phyloP scores from a whole-genome alignment of 2,113 vertebrate species.

The Globicephala melas region DNA sequence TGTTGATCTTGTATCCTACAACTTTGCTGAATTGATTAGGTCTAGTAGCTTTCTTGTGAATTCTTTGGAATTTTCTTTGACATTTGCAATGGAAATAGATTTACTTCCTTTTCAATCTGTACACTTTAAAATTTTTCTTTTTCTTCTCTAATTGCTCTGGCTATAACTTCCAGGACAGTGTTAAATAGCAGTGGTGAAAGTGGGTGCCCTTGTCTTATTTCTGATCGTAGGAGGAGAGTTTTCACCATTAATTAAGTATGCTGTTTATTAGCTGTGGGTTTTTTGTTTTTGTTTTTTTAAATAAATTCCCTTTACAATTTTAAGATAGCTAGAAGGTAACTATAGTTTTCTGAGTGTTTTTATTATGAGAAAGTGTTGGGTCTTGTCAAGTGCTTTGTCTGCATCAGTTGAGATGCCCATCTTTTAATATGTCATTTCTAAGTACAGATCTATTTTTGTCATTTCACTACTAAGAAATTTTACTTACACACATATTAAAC shows the following conservation, averaged over 20 bases:
- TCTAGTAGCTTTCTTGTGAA: not conserved
- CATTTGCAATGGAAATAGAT: not conserved
- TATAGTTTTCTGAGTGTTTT: not conserved
- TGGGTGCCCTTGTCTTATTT: not conserved
- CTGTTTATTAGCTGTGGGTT: not conserved
- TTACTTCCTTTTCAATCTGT: not conserved
- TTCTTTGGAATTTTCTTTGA: not conserved
- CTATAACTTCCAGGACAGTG: not conserved
- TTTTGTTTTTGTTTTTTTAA: not conserved
- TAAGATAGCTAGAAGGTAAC: not conserved
- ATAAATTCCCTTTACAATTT: not conserved
- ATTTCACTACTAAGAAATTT: not conserved
- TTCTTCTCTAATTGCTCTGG: not conserved
- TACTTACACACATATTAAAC: not conserved
- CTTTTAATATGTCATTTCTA: not conserved
- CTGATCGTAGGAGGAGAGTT: not conserved
- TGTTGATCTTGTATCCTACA: not conserved
- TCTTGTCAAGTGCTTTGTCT: slow-evolving; percentile 5
- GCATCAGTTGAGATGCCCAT: not conserved
- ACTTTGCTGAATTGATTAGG: not conserved
- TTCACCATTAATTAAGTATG: not conserved
- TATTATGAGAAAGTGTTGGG: not conserved
- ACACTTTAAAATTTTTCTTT: not conserved
- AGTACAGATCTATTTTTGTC: not conserved
- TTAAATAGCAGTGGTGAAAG: slow-evolving; percentile 10